Evolutionary conservation across 2,888 invertebrate genomes (phyloP), one percentile per base, ranked within the genome.

Genomic region (Pachycephus smyrnensis): DNA sequence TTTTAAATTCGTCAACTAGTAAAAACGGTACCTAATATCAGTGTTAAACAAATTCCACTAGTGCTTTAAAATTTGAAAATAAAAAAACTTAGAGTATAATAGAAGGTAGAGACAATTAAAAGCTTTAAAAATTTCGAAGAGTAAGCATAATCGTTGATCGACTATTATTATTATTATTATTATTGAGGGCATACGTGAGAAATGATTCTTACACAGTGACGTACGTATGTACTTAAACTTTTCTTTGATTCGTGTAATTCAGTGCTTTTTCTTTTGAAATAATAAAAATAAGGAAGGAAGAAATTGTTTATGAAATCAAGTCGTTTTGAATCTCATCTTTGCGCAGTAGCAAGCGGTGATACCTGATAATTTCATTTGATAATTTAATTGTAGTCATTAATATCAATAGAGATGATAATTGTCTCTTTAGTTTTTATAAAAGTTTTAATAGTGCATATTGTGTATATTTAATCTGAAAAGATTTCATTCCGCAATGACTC

Each of bases 281-380:
- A 71, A 71, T n/a, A 71, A 71, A 71, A 71, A 71, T 15, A 71
- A 11, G 68, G 68, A 30, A 33, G 31, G 15, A 32, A 15, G 32
- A 9, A 30, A 33, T 71, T 31, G 6, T 71, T 23, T 71, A 2
- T 55, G 2, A 55, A 23, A 55, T 55, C 23, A 55, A 23, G 15
- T 30, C 12, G 31, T 32, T 32, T 33, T 33, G 71, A 71, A 71
- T 71, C 71, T 71, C 71, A 71, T 71, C 15, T 15, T 71, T 71
- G 71, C 71, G 23, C 15, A 32, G 71, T 31, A 71, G 15, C 75
- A 76, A 80, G 78, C 73, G 77, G 81, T 83, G 80, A 83, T 82
- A 81, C 80, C 76, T 75, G 73, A 82, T 77, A 74, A 81, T 82
- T 77, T 77, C 80, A 80, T 71, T 73, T 81, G 79, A 80, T 76